phyloP scores from a whole-genome alignment of 2,888 invertebrate genomes.

The Euproctis similis region DNA sequence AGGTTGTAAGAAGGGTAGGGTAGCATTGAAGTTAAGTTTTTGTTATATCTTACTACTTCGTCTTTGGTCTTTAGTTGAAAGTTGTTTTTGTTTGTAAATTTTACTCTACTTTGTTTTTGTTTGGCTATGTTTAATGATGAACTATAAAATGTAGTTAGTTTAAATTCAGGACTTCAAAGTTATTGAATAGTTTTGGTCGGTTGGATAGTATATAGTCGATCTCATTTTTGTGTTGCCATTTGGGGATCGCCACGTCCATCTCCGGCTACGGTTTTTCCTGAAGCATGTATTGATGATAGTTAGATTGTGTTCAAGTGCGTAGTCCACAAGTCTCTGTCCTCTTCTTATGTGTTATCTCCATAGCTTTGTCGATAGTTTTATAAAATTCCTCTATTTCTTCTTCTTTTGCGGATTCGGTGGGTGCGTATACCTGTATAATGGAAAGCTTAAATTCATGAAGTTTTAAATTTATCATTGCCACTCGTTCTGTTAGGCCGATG shows the following conservation, averaged over 20 bases:
- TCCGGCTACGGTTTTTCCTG: neutral
- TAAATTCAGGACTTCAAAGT: neutral
- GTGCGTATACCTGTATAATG: too few species aligned
- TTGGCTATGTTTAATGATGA: neutral
- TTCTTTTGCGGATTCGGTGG: too few species aligned
- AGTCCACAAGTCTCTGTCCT: conserved; percentile 1
- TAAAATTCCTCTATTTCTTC: too few species aligned
- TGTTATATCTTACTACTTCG: neutral
- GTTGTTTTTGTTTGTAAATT: conserved; percentile 1
- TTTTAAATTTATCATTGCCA: too few species aligned
- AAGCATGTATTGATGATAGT: neutral
- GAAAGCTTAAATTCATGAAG: too few species aligned
- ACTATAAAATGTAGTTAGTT: neutral
- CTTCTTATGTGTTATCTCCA: neutral
- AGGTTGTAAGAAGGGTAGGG: neutral
- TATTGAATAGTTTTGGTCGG: neutral
- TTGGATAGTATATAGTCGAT: conserved; percentile 2
- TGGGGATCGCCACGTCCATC: conserved; percentile 1
- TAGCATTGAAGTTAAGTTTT: neutral
- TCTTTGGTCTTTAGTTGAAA: neutral
- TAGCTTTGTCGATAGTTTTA: too few species aligned
- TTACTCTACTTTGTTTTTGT: neutral
- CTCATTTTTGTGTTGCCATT: conserved; percentile 1
- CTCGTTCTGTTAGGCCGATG: too few species aligned
- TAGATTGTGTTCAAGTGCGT: neutral